Evolutionary conservation across 1,140 invertebrate species (phyloP), one percentile per base, ranked within the genome.

Genomic region (Penaeus vannamei): DNA sequence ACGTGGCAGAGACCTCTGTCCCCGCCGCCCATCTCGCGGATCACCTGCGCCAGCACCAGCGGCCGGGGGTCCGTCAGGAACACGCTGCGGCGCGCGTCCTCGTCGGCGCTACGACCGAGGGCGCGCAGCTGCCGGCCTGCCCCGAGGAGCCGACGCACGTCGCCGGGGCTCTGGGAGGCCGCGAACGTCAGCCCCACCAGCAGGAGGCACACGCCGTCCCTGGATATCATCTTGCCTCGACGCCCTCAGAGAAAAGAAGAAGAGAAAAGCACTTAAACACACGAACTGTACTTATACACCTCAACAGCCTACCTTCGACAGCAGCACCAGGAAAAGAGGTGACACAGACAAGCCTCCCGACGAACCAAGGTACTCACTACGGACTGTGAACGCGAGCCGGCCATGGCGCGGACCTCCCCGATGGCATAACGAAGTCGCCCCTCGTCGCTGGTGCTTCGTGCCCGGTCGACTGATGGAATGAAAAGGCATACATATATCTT

Each of bases 1-100:
- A 89, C 85, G 42, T 90, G 84, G 66, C 90, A 91, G 22, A 69
- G 76, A 19, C 90, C 90, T 17, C 14, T 29, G 0, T 36, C 36
- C 8, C 84, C 86, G 12, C 90, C 90, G 8, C 87, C 87, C 14
- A 89, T 53, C 42, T 86, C 46, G 23, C 72, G 20, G 77, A 91
- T 22, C 17, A 91, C 90, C 66, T 89, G 53, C 14, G 84, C 87
- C 29, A 91, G 32, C 53, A 89, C 62, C 22, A 66, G n/a, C 5
- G 87, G 87, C 14, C 42, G 79, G 19, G 87, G 81, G 66, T 89
- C 32, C 26, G 64, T 84, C 8, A 84, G 29, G 20, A 84, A 8
- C 61, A 89, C n/a, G 10, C 61, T 22, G 17, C 53, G 53, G 53
- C 53, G 53, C 53, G 53, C 53, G 22, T 59, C 29, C 17, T 36